Conservation (phyloP, 2,888 invertebrate species). For the Sceliomorpha sp. region DNA sequence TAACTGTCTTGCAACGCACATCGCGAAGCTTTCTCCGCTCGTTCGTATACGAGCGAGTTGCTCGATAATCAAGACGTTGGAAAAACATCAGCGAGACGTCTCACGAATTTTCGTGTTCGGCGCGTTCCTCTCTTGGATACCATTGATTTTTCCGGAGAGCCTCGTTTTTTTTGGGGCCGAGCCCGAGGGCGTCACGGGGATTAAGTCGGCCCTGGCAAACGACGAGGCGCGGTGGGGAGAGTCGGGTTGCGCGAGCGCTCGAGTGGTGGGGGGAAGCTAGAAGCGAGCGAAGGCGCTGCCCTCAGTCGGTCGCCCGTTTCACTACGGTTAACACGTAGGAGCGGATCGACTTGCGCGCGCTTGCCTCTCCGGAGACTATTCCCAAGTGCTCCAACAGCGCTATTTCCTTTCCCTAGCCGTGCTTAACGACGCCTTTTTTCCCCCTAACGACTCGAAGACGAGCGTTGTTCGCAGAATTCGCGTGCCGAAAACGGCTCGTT, state of each 20-base stretch:
- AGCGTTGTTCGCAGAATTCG: too few species aligned
- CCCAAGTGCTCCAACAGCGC: too few species aligned
- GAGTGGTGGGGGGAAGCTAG: conserved; percentile 45
- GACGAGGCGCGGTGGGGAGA: conserved; percentile 28
- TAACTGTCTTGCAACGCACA: not conserved
- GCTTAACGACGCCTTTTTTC: too few species aligned
- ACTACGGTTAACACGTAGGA: conserved; percentile 61
- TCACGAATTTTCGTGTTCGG: conserved; percentile 10
- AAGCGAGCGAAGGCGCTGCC: conserved; percentile 66
- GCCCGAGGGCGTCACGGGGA: conserved; percentile 17
- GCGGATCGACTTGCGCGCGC: conserved; percentile 25
- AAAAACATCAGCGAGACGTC: conserved; percentile 5
- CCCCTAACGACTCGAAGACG: too few species aligned
- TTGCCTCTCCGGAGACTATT: conserved; percentile 24
- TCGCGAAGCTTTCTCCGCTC: too few species aligned
- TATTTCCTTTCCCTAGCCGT: too few species aligned
- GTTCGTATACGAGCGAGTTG: not conserved
- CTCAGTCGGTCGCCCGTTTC: conserved; percentile 65
- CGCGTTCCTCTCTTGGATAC: conserved; percentile 1
- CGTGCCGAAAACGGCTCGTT: too few species aligned
- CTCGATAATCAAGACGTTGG: not conserved
- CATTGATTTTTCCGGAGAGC: conserved; percentile 40
- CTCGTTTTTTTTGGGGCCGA: conserved; percentile 14
- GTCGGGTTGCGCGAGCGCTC: conserved; percentile 34
- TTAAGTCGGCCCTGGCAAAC: conserved; percentile 32